These are phyloP conservation scores for Quadriops clusia DNA, from an alignment of 2,888 invertebrate species.

Conservation along the genomic window DNA sequence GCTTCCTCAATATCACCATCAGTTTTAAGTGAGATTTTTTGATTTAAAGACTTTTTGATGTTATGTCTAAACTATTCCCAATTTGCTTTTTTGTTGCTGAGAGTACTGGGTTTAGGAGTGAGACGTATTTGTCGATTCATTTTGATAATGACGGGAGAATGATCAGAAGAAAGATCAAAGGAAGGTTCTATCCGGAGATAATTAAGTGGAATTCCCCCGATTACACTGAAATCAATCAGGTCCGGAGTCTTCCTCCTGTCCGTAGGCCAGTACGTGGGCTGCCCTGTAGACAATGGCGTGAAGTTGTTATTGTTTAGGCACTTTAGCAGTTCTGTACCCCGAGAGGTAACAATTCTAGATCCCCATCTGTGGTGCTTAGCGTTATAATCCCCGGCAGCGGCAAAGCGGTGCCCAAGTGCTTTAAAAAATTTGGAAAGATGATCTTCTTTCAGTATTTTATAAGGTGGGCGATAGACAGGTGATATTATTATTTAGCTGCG, in stretches of 20 bases:
- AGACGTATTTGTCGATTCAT: background rate
- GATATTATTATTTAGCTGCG: constrained; percentile 6
- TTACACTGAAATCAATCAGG: constrained; percentile 15
- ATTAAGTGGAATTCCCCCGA: constrained; percentile 10
- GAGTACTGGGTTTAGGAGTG: constrained; percentile 12
- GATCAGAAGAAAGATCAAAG: constrained; percentile 14
- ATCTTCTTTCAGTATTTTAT: constrained; percentile 6
- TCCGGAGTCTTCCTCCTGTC: constrained; percentile 15
- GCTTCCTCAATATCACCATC: constrained; percentile 13
- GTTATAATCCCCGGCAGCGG: constrained; percentile 11
- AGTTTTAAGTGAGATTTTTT: constrained; percentile 14
- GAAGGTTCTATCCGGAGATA: constrained; percentile 10
- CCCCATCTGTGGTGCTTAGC: constrained; percentile 11
- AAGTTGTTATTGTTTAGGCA: constrained; percentile 6
- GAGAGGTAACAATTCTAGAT: constrained; percentile 9
- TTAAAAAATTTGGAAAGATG: constrained; percentile 8
- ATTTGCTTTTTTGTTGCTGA: constrained; percentile 7
- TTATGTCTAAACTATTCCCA: constrained; percentile 12
- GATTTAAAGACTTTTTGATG: constrained; percentile 8
- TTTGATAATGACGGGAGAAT: constrained; percentile 9
- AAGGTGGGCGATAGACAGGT: constrained; percentile 10
- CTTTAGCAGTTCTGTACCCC: constrained; percentile 8
- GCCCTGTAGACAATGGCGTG: constrained; percentile 11
- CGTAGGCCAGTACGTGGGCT: constrained; percentile 18
- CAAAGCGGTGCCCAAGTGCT: constrained; percentile 10